Evolutionary conservation across 1,140 invertebrate genomes (phyloP).

Genomic region (Probaryconus sp.): DNA sequence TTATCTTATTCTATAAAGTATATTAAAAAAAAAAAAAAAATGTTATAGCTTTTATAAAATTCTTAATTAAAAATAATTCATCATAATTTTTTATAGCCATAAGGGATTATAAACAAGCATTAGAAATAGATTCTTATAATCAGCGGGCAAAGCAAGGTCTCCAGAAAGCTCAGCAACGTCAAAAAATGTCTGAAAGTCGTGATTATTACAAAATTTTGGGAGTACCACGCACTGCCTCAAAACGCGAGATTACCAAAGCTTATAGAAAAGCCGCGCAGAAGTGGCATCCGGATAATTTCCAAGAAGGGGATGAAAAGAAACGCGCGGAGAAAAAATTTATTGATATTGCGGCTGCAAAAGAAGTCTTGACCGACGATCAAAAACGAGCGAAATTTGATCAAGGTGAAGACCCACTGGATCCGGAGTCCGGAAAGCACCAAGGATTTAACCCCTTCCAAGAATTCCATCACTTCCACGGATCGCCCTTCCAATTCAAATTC

Average conservation of each 20-base stretch:
- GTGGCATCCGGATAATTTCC: conserved; percentile 99
- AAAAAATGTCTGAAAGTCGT: conserved; percentile 94
- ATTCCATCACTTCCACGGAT: conserved; percentile 92
- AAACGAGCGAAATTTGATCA: conserved; percentile 95
- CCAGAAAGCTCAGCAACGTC: conserved; percentile 92
- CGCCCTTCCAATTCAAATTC: conserved; percentile 97
- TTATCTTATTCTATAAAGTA: neutral
- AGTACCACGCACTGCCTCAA: conserved; percentile 90
- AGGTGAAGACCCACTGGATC: conserved; percentile 98
- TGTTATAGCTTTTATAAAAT: conserved; percentile 13
- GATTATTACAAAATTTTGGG: conserved; percentile 99
- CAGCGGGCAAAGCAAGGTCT: conserved; percentile 93
- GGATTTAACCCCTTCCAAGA: conserved; percentile 89
- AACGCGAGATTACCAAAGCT: conserved; percentile 96
- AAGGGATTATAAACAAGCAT: conserved; percentile 90
- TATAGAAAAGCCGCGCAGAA: conserved; percentile 98
- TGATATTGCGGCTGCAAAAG: conserved; percentile 99
- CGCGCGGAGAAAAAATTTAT: conserved; percentile 98
- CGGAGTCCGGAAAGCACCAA: conserved; percentile 86
- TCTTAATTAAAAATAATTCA: neutral
- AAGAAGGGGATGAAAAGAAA: conserved; percentile 93
- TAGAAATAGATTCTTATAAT: conserved; percentile 89
- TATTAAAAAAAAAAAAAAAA: neutral
- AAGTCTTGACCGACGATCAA: conserved; percentile 91
- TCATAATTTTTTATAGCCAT: conserved; percentile 93